Conservation (phyloP, 2,113 vertebrate genomes). For the Ariopsis seemanni region DNA sequence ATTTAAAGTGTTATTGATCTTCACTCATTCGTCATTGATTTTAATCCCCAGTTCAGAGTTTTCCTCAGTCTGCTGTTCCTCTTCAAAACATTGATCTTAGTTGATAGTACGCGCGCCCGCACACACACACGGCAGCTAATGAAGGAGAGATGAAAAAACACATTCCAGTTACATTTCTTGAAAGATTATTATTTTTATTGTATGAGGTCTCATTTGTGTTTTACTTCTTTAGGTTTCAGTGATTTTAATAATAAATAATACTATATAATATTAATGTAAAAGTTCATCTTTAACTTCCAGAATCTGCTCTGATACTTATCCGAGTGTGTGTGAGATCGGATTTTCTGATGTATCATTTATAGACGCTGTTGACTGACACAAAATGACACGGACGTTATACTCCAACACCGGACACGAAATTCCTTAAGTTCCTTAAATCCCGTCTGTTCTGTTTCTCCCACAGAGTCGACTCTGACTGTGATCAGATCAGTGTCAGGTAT, state of each 20-base stretch:
- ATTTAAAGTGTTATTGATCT: not conserved
- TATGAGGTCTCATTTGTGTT: not conserved
- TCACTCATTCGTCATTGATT: not conserved
- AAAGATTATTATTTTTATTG: not conserved
- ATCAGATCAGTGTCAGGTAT: not conserved
- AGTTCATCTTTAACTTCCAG: not conserved
- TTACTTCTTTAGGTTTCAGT: not conserved
- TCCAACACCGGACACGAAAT: not conserved
- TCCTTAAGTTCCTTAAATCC: not conserved
- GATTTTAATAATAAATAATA: not conserved
- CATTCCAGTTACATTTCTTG: not conserved
- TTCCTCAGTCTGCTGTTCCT: not conserved
- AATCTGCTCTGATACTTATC: not conserved
- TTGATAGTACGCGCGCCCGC: not conserved
- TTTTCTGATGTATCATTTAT: not conserved
- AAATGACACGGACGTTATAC: not conserved
- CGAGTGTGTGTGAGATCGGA: not conserved
- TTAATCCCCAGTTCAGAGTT: not conserved
- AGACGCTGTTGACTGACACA: not conserved
- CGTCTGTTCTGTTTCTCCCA: not conserved
- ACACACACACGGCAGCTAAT: not conserved
- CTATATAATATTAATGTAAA: not conserved
- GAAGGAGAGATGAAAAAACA: too few species aligned
- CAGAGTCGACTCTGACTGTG: not conserved
- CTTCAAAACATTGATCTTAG: not conserved